phyloP scores from a whole-genome alignment of 2,888 invertebrate species.

The Nebria brevicollis region DNA sequence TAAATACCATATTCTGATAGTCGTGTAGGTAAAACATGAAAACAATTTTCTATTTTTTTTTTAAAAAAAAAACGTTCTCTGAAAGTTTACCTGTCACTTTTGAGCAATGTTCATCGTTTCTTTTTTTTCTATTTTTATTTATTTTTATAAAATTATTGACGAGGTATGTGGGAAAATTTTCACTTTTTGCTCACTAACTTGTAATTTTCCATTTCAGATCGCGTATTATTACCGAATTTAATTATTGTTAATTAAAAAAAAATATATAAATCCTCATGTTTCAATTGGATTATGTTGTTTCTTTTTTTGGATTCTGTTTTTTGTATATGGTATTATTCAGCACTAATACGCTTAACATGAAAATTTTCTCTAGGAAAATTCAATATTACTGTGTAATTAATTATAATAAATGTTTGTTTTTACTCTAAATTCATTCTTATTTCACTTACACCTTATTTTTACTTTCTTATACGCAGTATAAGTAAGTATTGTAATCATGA shows the following conservation, averaged over 20 bases:
- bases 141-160: not conserved
- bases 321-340: conserved; percentile 41
- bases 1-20: not conserved
- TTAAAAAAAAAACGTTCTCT: not conserved
- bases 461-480: no score
- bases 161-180: not conserved
- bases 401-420: conserved; percentile 44
- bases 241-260: not conserved
- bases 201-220: not conserved
- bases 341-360: conserved; percentile 46
- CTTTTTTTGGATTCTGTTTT: conserved; percentile 28
- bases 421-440: conserved; percentile 28
- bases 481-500: no score
- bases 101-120: no score
- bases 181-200: conserved; percentile 7
- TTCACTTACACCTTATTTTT: not conserved
- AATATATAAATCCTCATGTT: conserved; percentile 6
- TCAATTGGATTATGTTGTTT: conserved; percentile 15
- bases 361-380: conserved; percentile 42
- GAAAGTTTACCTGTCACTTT: not conserved
- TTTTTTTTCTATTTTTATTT: no score
- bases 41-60: conserved; percentile 3
- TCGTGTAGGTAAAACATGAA: conserved; percentile 1
- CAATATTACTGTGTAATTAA: conserved; percentile 41
- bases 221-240: not conserved